Evolutionary conservation across 37 sponge, comb jelly and placozoan genomes (phyloP).

Genomic region (Aplysina aerophoba): DNA sequence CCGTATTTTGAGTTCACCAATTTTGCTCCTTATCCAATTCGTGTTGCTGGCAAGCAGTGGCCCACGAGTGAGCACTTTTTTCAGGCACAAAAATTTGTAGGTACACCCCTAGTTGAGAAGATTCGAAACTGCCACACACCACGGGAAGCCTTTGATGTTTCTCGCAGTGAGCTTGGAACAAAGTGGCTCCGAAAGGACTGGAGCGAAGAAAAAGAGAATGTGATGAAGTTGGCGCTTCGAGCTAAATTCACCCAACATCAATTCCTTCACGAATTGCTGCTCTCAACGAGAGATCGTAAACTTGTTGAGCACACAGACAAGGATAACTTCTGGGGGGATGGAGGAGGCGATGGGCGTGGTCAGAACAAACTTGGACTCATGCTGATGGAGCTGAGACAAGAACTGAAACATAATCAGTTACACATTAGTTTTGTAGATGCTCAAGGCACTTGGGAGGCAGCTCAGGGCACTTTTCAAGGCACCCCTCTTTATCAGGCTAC

Average conservation of each 20-base stretch:
- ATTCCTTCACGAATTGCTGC: conserved; percentile 18
- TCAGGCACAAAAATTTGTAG: conserved; percentile 73
- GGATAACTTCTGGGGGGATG: conserved; percentile 75
- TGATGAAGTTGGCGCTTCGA: conserved; percentile 56
- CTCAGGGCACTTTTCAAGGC: no score
- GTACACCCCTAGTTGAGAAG: conserved; percentile 42
- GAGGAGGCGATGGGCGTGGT: conserved; percentile 62
- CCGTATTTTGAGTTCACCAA: conserved; percentile 76
- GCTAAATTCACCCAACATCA: conserved; percentile 62
- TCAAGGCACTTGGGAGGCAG: no score
- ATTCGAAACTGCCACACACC: conserved; percentile 23
- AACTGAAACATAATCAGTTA: no score
- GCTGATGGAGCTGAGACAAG: conserved; percentile 32
- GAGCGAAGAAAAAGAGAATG: conserved; percentile 42
- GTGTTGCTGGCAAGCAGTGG: conserved; percentile 38
- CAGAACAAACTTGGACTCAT: conserved; percentile 55
- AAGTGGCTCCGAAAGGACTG: conserved; percentile 64
- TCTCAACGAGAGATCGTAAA: conserved; percentile 26
- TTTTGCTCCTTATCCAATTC: conserved; percentile 27
- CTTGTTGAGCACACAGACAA: conserved; percentile 52
- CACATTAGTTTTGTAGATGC: no score
- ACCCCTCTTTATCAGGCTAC: no score
- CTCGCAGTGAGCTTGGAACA: conserved; percentile 40
- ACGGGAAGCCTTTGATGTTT: conserved; percentile 54
- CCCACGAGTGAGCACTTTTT: conserved; percentile 68